Evolutionary conservation across 2,888 invertebrate species (phyloP).

Genomic region (Cremastinae sp.): DNA sequence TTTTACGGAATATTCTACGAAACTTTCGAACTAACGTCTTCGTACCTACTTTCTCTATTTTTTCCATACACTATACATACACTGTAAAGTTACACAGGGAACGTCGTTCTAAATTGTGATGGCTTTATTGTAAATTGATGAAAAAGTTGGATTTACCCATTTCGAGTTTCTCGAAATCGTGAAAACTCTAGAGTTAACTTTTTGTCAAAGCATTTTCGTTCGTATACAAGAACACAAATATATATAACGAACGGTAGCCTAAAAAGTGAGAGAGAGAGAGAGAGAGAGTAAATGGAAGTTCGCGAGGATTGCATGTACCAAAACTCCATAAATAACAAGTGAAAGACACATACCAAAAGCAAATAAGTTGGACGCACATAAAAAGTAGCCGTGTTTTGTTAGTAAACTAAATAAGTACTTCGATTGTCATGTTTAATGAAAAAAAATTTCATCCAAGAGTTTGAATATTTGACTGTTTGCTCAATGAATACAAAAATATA

Average conservation of each 20-base stretch:
- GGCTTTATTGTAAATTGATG: slow-evolving; percentile 5
- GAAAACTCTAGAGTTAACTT: slow-evolving; percentile 9
- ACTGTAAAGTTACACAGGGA: slow-evolving; percentile 11
- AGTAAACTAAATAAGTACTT: too few relatives aligned
- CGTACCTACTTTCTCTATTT: not conserved
- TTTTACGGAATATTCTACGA: slow-evolving; percentile 1
- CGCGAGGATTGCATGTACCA: not conserved
- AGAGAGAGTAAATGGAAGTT: slow-evolving; percentile 14
- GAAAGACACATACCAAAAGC: too few relatives aligned
- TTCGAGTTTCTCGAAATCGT: slow-evolving; percentile 8
- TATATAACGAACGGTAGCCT: slow-evolving; percentile 4
- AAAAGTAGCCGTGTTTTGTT: too few relatives aligned
- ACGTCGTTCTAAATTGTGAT: slow-evolving; percentile 1
- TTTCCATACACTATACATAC: not conserved
- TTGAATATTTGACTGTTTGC: too few relatives aligned
- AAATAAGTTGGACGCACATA: too few relatives aligned
- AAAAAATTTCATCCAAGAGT: too few relatives aligned
- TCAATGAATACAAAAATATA: too few relatives aligned
- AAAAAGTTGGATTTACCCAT: slow-evolving; percentile 37
- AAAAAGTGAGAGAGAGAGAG: too few relatives aligned
- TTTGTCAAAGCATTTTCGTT: slow-evolving; percentile 17
- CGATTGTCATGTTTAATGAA: too few relatives aligned
- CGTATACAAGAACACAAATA: slow-evolving; percentile 7
- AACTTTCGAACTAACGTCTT: slow-evolving; percentile 3
- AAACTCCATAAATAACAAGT: not conserved